phyloP scores from a whole-genome alignment of 2,888 invertebrate genomes.

The Macaria notata region DNA sequence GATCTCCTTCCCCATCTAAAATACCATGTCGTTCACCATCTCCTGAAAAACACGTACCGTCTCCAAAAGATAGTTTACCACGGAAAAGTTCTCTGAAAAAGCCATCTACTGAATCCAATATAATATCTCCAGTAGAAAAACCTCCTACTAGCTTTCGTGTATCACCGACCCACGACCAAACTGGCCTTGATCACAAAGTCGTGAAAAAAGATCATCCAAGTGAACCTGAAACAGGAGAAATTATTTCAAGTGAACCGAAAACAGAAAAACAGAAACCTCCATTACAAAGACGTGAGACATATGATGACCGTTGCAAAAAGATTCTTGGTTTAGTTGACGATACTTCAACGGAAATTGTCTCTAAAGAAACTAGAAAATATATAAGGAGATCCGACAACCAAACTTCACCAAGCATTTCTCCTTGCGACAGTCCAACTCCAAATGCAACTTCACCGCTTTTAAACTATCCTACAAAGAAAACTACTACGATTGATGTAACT shows the following conservation, averaged over 20 bases:
- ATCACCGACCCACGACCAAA: constrained; percentile 59
- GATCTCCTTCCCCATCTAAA: constrained; percentile 64
- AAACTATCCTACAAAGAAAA: constrained; percentile 36
- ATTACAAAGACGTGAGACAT: constrained; percentile 85
- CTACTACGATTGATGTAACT: constrained; percentile 35
- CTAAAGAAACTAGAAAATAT: constrained; percentile 35
- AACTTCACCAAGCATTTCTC: constrained; percentile 58
- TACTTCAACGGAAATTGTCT: constrained; percentile 43
- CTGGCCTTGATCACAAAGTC: constrained; percentile 47
- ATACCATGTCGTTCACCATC: constrained; percentile 70
- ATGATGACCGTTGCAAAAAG: constrained; percentile 87
- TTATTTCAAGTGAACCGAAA: constrained; percentile 27
- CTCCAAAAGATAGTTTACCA: constrained; percentile 60
- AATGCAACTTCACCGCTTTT: constrained; percentile 43
- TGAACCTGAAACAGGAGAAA: constrained; percentile 42
- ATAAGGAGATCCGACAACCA: constrained; percentile 39
- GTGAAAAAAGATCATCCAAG: constrained; percentile 55
- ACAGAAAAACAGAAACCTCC: constrained; percentile 79
- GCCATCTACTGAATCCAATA: constrained; percentile 50
- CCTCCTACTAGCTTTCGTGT: constrained; percentile 67
- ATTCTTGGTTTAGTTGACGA: constrained; percentile 85
- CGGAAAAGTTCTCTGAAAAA: constrained; percentile 77
- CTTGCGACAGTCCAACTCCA: constrained; percentile 50
- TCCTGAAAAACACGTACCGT: constrained; percentile 56
- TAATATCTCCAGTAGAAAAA: constrained; percentile 62